Evolutionary conservation across 2,797 vertebrate genomes (phyloP).

Genomic region (Dicrostonyx torquatus): DNA sequence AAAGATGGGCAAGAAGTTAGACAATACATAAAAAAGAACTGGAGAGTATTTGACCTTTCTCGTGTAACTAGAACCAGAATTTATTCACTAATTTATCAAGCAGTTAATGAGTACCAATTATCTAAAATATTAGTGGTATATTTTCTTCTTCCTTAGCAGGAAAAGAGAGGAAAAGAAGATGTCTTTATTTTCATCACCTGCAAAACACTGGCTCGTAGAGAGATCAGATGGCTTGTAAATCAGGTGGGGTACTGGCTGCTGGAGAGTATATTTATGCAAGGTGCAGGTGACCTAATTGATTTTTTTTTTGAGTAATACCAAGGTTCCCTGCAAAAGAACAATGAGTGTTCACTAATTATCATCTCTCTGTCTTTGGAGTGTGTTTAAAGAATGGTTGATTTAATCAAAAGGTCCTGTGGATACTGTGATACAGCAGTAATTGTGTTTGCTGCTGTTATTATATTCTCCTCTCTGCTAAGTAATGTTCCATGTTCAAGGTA

Average conservation of each 20-base stretch:
- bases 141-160: conserved; percentile 78
- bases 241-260: conserved; percentile 56
- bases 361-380: not conserved
- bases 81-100: conserved; percentile 82
- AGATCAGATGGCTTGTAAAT: conserved; percentile 67
- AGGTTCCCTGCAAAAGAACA: not conserved
- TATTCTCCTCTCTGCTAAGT: not conserved
- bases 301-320: conserved; percentile 9
- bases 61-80: conserved; percentile 83
- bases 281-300: conserved; percentile 23
- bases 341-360: conserved; percentile 6
- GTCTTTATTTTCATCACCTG: conserved; percentile 71
- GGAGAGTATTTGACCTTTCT: conserved; percentile 89
- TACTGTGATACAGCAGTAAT: conserved; percentile 16
- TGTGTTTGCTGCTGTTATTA: conserved; percentile 24
- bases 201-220: conserved; percentile 75
- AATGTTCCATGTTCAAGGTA: conserved; percentile 3
- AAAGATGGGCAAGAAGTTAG: conserved; percentile 88
- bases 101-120: conserved; percentile 80
- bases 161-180: conserved; percentile 53
- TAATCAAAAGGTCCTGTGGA: conserved; percentile 45
- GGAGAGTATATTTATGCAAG: conserved; percentile 27
- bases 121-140: conserved; percentile 86
- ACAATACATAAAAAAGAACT: conserved; percentile 81
- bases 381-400: conserved; percentile 52